Evolutionary conservation across 1,140 invertebrate species (phyloP).

Genomic region (Drosophila tsacasi): DNA sequence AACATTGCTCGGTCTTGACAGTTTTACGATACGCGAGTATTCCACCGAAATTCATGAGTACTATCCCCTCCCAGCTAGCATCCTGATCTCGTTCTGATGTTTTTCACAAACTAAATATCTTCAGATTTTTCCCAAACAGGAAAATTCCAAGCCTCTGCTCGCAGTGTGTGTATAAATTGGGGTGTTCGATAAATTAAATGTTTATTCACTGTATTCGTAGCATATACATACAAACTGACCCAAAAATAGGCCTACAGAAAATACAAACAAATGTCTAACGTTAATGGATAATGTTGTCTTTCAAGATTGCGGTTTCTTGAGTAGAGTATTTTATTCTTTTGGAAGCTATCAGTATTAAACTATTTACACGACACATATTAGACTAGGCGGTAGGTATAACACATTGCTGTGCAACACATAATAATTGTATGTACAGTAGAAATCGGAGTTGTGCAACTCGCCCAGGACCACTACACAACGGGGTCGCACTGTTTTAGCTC

Average conservation of each 20-base stretch:
- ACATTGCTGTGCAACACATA: conserved; percentile 34
- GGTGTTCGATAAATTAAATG: conserved; percentile 27
- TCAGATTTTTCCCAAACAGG: not conserved
- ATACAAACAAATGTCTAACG: conserved; percentile 33
- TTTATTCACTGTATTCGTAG: conserved; percentile 36
- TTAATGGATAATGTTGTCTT: conserved; percentile 47
- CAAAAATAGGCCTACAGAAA: conserved; percentile 40
- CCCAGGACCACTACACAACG: conserved; percentile 8
- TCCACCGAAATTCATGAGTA: not conserved
- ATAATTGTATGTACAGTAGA: conserved; percentile 48
- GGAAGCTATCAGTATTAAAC: conserved; percentile 45
- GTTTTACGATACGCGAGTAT: conserved; percentile 18
- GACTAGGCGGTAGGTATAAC: conserved; percentile 33
- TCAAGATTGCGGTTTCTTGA: conserved; percentile 47
- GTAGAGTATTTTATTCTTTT: conserved; percentile 47
- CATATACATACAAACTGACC: conserved; percentile 20
- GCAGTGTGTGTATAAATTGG: not conserved
- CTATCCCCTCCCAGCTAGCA: not conserved
- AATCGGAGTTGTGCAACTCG: conserved; percentile 26
- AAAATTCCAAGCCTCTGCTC: conserved; percentile 11
- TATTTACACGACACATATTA: conserved; percentile 48
- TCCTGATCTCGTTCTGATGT: not conserved
- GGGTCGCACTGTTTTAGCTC: conserved; percentile 73
- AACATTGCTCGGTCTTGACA: conserved; percentile 24
- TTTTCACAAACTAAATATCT: not conserved